Conservation (phyloP, 2,113 vertebrate species). For the Meriones unguiculatus region DNA sequence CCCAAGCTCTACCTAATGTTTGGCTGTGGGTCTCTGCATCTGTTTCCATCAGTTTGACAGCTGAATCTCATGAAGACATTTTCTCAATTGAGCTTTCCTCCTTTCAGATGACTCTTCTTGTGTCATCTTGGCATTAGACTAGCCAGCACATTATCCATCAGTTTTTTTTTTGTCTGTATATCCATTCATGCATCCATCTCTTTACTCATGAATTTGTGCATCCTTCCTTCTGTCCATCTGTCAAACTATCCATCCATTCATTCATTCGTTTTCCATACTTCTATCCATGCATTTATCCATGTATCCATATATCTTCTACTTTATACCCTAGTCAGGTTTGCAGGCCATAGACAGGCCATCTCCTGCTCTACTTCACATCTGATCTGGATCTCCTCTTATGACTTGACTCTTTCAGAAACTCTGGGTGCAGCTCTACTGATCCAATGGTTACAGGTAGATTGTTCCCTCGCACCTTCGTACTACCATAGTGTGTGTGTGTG, state of each 20-base stretch:
- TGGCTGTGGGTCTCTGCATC: too few species aligned
- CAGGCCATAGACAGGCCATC: neutral
- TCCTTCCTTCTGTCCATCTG: neutral
- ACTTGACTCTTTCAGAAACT: neutral
- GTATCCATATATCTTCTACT: neutral
- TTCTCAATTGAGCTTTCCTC: too few species aligned
- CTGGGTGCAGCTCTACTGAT: neutral
- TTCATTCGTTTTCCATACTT: neutral
- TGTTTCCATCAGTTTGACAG: too few species aligned
- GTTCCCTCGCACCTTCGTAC: neutral
- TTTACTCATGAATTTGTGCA: neutral
- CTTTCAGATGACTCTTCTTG: neutral
- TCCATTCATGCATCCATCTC: neutral
- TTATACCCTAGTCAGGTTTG: neutral
- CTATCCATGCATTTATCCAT: neutral
- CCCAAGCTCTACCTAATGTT: neutral
- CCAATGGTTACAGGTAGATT: neutral
- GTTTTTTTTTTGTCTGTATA: neutral
- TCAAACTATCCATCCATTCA: too few species aligned
- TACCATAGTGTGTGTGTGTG: neutral
- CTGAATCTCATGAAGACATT: too few species aligned
- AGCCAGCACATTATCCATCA: neutral
- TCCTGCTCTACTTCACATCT: neutral
- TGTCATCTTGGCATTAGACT: neutral
- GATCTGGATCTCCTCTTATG: neutral